These are phyloP conservation scores for Leptoteleia sp. DNA, from an alignment of 1,140 invertebrate genomes.

Conservation along the genomic window DNA sequence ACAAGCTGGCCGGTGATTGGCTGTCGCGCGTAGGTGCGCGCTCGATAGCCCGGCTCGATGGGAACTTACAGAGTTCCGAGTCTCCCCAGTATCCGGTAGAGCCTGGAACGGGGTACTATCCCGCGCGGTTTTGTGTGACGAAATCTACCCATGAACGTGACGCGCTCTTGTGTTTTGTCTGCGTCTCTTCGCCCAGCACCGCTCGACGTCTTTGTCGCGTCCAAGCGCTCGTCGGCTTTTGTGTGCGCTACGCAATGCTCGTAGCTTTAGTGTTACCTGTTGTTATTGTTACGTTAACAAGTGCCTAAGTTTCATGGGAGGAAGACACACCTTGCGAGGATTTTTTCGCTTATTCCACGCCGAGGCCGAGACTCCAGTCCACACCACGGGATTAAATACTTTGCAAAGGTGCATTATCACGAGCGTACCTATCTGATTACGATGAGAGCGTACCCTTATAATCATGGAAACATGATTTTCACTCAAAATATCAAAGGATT, in stretches of 20 bases:
- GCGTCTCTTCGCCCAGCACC: constrained; percentile 30
- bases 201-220: constrained; percentile 19
- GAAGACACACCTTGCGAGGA: constrained; percentile 36
- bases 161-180: constrained; percentile 30
- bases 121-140: constrained; percentile 59
- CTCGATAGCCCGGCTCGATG: constrained; percentile 78
- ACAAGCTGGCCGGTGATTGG: constrained; percentile 68
- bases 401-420: constrained; percentile 23
- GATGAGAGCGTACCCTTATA: too few relatives aligned
- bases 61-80: constrained; percentile 54
- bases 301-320: constrained; percentile 56
- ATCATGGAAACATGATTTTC: too few relatives aligned
- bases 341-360: constrained; percentile 37
- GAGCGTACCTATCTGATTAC: neutral
- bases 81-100: constrained; percentile 78
- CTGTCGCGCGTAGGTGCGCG: constrained; percentile 74
- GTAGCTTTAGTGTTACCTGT: constrained; percentile 51
- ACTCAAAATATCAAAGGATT: too few relatives aligned
- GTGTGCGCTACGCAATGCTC: constrained; percentile 11
- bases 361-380: neutral
- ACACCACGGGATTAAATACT: neutral
- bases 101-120: constrained; percentile 74
- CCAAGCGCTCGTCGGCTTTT: constrained; percentile 13
- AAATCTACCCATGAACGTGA: constrained; percentile 40
- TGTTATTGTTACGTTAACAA: constrained; percentile 48